Percentiles rank a stretch among this genome's conserved stretches.
phyloP scores from a whole-genome alignment of 2,888 invertebrate species.

The Cantharis nigra region DNA sequence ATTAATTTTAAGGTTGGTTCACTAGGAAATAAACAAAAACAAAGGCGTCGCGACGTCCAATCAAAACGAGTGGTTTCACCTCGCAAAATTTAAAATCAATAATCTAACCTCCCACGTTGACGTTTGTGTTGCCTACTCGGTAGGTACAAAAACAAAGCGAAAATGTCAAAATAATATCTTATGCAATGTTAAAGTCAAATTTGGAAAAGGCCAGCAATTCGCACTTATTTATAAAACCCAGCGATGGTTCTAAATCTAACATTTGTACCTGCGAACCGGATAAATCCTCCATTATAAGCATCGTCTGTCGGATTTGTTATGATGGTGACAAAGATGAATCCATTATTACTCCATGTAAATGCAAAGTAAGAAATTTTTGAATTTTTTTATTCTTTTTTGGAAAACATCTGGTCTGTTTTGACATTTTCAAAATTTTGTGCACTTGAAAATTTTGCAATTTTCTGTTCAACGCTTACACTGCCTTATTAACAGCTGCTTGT shows the following conservation, averaged over 20 bases:
- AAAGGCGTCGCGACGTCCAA: neutral
- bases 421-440: neutral
- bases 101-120: neutral
- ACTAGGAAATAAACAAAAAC: neutral
- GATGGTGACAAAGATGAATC: slow-evolving; percentile 55
- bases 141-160: slow-evolving; percentile 6
- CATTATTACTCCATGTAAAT: slow-evolving; percentile 58
- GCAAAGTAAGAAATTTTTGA: slow-evolving; percentile 52
- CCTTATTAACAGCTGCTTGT: neutral
- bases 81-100: neutral
- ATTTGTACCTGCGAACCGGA: slow-evolving; percentile 15
- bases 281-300: slow-evolving; percentile 46
- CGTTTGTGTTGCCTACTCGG: slow-evolving; percentile 8
- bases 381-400: neutral
- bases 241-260: slow-evolving; percentile 8
- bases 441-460: too few relatives aligned
- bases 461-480: neutral
- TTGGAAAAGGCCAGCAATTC: slow-evolving; percentile 19
- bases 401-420: neutral
- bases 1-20: neutral
- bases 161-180: slow-evolving; percentile 9
- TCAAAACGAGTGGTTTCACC: neutral
- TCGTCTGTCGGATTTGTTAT: slow-evolving; percentile 59
- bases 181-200: slow-evolving; percentile 20
- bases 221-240: slow-evolving; percentile 1